Percentiles rank a stretch among this genome's conserved stretches.
Evolutionary conservation across 2,888 invertebrate genomes (phyloP).

Genomic region (Branchipolynoe longqiensis): DNA sequence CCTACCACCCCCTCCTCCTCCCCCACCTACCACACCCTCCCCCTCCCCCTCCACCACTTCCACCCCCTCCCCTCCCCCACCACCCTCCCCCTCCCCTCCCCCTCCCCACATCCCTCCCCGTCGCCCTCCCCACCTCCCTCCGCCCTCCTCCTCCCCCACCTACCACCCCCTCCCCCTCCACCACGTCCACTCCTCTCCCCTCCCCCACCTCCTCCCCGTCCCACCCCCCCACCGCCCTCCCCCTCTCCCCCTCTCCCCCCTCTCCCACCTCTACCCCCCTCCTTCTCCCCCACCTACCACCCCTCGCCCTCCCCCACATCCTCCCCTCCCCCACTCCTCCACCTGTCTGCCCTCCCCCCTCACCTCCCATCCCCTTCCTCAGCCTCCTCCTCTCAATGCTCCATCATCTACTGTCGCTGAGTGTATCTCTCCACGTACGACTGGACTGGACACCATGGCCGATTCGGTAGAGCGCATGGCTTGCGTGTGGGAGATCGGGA

Average conservation of each 20-base stretch:
- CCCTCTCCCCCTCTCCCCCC: constrained; percentile 9
- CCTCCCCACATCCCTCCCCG: neutral
- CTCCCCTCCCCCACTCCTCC: neutral
- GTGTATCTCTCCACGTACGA: too few species aligned
- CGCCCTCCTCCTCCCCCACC: too few species aligned
- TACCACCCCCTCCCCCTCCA: neutral
- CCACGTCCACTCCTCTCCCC: neutral
- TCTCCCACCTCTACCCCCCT: neutral
- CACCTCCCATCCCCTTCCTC: neutral
- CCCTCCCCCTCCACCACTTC: neutral
- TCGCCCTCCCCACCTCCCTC: neutral
- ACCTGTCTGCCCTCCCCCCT: neutral
- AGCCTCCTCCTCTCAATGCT: neutral
- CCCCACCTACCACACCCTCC: neutral
- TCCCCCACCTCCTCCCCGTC: constrained; percentile 1
- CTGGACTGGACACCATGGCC: too few species aligned
- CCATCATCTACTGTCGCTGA: too few species aligned
- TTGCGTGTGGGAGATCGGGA: too few species aligned
- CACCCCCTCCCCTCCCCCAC: neutral
- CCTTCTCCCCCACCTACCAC: neutral
- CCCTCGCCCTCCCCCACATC: neutral
- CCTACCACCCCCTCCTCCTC: neutral
- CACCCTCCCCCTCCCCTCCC: neutral
- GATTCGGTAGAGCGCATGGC: too few species aligned
- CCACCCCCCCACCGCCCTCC: neutral